A percentile compares a stretch with the other conserved stretches of the same genome.
Conservation (phyloP, 2,113 vertebrate genomes). For the Dendrocopos noguchii region DNA sequence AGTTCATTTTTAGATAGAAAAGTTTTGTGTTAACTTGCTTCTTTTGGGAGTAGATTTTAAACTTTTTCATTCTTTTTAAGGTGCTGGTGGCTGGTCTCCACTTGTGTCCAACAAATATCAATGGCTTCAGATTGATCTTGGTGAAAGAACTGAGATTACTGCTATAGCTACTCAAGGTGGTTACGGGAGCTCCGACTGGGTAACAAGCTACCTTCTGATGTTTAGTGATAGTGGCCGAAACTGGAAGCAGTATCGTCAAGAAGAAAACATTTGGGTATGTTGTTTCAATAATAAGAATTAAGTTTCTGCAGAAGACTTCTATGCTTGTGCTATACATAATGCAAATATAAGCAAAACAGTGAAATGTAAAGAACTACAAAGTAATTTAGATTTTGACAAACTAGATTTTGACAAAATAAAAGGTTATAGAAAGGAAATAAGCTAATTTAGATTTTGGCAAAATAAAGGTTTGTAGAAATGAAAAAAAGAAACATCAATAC, state of each 20-base stretch:
- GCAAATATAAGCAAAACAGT: background rate
- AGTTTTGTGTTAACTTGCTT: background rate
- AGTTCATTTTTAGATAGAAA: background rate
- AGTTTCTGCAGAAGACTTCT: background rate
- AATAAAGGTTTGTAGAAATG: background rate
- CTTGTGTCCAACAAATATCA: conserved; percentile 88
- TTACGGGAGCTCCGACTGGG: conserved; percentile 93
- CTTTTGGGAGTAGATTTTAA: background rate
- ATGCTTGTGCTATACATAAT: background rate
- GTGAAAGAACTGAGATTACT: conserved; percentile 85
- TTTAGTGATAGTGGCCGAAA: conserved; percentile 92
- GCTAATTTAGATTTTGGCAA: background rate
- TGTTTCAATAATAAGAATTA: background rate
- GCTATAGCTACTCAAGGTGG: conserved; percentile 91
- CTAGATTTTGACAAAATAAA: background rate
- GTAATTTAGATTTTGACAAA: background rate
- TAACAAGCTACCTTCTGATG: conserved; percentile 89
- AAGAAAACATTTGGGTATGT: conserved; percentile 91
- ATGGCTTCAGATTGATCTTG: conserved; percentile 92
- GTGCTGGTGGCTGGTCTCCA: conserved; percentile 96
- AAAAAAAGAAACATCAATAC: background rate
- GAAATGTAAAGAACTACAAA: background rate
- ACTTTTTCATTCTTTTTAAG: conserved; percentile 69
- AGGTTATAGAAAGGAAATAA: background rate
- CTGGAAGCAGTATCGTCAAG: conserved; percentile 91